Evolutionary conservation across 2,888 invertebrate species (phyloP), one percentile per base, ranked within the genome.

Genomic region (Melanophora roralis): DNA sequence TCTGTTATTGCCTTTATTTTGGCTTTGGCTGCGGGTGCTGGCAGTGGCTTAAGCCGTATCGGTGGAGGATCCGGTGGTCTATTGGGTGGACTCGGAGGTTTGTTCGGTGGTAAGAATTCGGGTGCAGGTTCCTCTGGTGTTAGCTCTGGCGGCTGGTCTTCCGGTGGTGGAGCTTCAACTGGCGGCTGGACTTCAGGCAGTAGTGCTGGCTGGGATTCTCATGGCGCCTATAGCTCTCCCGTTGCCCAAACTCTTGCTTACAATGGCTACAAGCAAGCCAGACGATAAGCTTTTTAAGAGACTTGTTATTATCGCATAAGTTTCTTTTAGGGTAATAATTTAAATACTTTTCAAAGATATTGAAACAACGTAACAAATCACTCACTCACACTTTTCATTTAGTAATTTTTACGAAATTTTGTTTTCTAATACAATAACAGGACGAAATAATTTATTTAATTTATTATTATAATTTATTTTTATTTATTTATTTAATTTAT

Each of bases 1-100:
- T 92, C 92, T 7, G 86, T 93, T 71, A 89, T 93, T 81, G 93
- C 93, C 2, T 90, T 93, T 83, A 91, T 92, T 84, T 89, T 93
- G 84, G 92, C 93, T 21, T 90, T 91, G 64, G 92, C 92, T 88
- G 90, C 87, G 55, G 89, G 89, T 62, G 86, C 90, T 7, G 86
- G 88, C 60, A 88, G 88, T 81, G 86, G 87, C 74, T 82, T 89
- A 57, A 84, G 88, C 40, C 84, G 86, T 59, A 79, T 88, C 3
- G 87, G 86, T 81, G 85, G 86, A 75, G 86, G 87, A 62, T 69
- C 83, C 59, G 85, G 84, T 76, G 88, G 87, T 75, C 83, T 86
- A 43, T 83, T 86, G 60, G 86, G 88, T 82, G 82, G 87, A 76
- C 85, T 88, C 14, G 88, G 89, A 67, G 88, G 88, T 71, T 84